Conservation (phyloP, 2,888 invertebrate genomes). For the Timandra comae region DNA sequence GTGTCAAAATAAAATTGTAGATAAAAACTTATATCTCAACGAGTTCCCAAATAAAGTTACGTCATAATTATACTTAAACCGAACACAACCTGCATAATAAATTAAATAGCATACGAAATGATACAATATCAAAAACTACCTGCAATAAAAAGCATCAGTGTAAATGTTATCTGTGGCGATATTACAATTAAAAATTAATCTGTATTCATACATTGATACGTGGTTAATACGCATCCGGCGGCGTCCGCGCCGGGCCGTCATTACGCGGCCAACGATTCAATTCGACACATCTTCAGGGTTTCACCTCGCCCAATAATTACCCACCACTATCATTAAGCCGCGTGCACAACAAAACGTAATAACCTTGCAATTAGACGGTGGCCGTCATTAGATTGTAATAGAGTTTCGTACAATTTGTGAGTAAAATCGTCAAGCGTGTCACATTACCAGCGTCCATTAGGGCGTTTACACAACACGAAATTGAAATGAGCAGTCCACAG, state of each 20-base stretch:
- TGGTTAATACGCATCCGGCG: slow-evolving; percentile 38
- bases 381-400: slow-evolving; percentile 75
- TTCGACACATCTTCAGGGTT: slow-evolving; percentile 74
- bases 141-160: too few relatives aligned
- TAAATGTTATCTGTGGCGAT: too few relatives aligned
- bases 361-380: slow-evolving; percentile 73
- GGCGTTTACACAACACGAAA: slow-evolving; percentile 75
- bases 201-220: slow-evolving; percentile 52
- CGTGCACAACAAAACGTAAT: slow-evolving; percentile 72
- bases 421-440: slow-evolving; percentile 77
- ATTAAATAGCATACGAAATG: too few relatives aligned
- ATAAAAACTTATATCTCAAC: too few relatives aligned
- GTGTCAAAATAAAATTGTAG: too few relatives aligned
- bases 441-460: slow-evolving; percentile 74
- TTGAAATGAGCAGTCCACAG: slow-evolving; percentile 74
- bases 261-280: slow-evolving; percentile 58
- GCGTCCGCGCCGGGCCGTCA: slow-evolving; percentile 37
- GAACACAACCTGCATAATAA: too few relatives aligned
- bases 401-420: slow-evolving; percentile 77
- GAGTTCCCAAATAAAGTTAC: too few relatives aligned
- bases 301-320: slow-evolving; percentile 74
- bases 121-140: too few relatives aligned
- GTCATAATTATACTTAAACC: too few relatives aligned
- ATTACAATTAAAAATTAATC: slow-evolving; percentile 61
- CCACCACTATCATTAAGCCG: slow-evolving; percentile 61